phyloP scores from a whole-genome alignment of 2,113 vertebrate species.

The Brachyistius frenatus region DNA sequence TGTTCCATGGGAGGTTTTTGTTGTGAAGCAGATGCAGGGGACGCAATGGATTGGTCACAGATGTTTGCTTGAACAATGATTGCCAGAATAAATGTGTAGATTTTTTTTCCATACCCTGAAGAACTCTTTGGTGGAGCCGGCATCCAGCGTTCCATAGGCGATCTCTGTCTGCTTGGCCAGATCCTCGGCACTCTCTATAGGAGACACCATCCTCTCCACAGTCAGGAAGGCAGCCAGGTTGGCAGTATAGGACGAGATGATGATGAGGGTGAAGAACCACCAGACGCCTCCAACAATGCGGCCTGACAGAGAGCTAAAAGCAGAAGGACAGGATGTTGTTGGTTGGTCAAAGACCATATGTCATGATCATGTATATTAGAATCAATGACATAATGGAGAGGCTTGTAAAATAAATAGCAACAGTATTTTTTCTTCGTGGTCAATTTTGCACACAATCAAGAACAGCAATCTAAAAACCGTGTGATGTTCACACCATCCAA shows the following conservation, averaged over 20 bases:
- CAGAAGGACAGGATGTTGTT: constrained; percentile 37
- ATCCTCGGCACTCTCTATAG: constrained; percentile 98
- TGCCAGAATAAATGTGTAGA: background rate
- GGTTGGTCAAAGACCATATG: background rate
- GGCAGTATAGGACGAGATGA: constrained; percentile 99
- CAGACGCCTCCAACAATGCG: constrained; percentile 98
- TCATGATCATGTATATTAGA: too few relatives aligned
- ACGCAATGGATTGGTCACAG: background rate
- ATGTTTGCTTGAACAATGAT: background rate
- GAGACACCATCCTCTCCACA: constrained; percentile 99
- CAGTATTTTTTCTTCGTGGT: constrained; percentile 17
- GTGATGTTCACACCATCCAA: constrained; percentile 52
- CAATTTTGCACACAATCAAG: constrained; percentile 53
- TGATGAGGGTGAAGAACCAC: constrained; percentile 99
- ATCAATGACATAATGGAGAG: background rate
- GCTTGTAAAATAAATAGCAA: constrained; percentile 10
- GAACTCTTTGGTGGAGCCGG: constrained; percentile 98
- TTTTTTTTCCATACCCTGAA: constrained; percentile 89
- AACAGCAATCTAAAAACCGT: constrained; percentile 53
- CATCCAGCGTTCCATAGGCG: constrained; percentile 96
- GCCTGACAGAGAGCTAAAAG: constrained; percentile 93
- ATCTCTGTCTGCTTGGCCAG: constrained; percentile 99
- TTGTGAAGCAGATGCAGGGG: background rate
- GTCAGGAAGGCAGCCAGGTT: constrained; percentile 99
- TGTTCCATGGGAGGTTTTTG: background rate